Evolutionary conservation across 1,140 invertebrate species (phyloP), one percentile per base, ranked within the genome.

Genomic region (Diachasmimorpha longicaudata): DNA sequence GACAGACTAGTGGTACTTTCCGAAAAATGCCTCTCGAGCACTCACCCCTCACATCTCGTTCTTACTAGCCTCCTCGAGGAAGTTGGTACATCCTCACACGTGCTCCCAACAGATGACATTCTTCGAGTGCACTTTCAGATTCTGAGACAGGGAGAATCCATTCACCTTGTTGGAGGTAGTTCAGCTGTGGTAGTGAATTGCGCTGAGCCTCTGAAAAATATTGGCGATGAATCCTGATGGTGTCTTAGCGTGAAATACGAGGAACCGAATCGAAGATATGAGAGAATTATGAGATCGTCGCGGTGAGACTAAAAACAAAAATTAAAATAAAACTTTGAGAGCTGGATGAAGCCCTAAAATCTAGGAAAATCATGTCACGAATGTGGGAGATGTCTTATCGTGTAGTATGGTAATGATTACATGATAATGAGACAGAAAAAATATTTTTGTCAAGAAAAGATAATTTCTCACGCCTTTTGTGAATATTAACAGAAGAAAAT

Each of bases 1-100:
- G 58, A 63, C 58, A 63, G 16, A 63, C 58, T 63, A 63, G 58
- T 63, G 58, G 58, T 63, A 63, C 58, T 63, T 63, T 63, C 9
- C 19, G 19, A 63, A 63, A 63, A 63, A 63, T 25, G 58, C 58
- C 58, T 63, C 58, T 63, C 58, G n/a, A 63, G 58, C 52, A 9
- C n/a, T 16, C 19, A 13, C 52, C 1, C 19, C 52, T n/a, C n/a
- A n/a, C 52, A 58, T 9, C 31, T 31, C 31, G 31, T 31, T 31
- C 31, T 31, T 31, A 6, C 31, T 31, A 6, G 31, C 23, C 58
- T 63, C 19, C 58, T 63, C 21, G 19, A 63, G 23, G 58, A 63
- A 63, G 58, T 63, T 63, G 23, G 21, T 25, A 63, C 58, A 63
- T 23, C 58, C 58, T 63, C 58, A 63, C 58, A 63, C 21, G 16